A percentile compares a stretch with the other conserved stretches of the same genome.
Conservation (phyloP, 2,113 vertebrate genomes). For the Plotosus lineatus region DNA sequence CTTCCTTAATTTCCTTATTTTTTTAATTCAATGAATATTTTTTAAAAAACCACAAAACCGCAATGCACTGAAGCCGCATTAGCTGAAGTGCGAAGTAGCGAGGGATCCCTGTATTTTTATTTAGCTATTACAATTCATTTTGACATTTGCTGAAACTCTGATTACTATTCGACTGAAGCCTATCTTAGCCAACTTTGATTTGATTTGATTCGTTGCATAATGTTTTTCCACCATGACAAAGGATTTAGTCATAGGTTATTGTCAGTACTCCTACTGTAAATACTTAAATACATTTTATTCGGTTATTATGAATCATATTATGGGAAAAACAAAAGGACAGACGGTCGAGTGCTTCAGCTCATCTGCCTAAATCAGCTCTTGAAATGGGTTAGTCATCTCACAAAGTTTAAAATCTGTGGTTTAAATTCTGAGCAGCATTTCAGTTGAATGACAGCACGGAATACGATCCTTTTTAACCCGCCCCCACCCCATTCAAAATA, state of each 20-base stretch:
- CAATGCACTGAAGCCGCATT: too few species aligned
- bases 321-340: conserved; percentile 40
- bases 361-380: conserved; percentile 31
- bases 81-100: too few species aligned
- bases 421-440: conserved; percentile 41
- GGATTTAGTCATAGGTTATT: conserved; percentile 71
- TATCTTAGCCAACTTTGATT: too few species aligned
- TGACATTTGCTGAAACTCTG: conserved; percentile 68
- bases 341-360: not conserved
- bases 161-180: too few species aligned
- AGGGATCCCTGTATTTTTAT: too few species aligned
- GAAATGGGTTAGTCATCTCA: conserved; percentile 13
- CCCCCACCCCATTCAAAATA: not conserved
- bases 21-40: too few species aligned
- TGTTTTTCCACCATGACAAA: conserved; percentile 65
- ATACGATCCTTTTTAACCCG: conserved; percentile 25
- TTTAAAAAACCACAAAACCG: too few species aligned
- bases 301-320: conserved; percentile 71
- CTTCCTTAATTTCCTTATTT: too few species aligned
- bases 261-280: conserved; percentile 68
- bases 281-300: conserved; percentile 69
- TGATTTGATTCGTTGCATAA: conserved; percentile 59
- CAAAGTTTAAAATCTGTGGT: conserved; percentile 26
- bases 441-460: conserved; percentile 20
- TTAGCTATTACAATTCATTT: conserved; percentile 64